These are phyloP conservation scores for Sus scrofa DNA, from an alignment of 2,113 vertebrate genomes.

Conservation along the genomic window DNA sequence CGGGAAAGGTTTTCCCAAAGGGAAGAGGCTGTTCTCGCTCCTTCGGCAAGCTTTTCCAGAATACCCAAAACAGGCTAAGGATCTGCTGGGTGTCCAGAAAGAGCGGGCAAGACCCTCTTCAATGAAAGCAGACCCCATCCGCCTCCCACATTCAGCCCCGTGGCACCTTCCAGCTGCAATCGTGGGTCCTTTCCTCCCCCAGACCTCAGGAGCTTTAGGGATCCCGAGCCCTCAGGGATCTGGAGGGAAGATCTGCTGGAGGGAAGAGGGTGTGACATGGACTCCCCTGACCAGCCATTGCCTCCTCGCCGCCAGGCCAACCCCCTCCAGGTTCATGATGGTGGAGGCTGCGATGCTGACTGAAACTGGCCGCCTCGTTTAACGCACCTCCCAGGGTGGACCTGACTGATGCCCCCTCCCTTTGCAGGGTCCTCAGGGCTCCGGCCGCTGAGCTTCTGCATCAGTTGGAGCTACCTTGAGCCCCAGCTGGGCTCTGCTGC, in stretches of 20 bases:
- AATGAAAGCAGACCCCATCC: background rate
- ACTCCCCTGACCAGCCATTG: background rate
- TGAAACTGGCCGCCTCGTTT: background rate
- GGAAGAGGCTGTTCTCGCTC: no score
- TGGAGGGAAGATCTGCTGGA: no score
- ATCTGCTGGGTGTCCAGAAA: background rate
- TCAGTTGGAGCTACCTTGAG: background rate
- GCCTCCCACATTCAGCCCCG: background rate
- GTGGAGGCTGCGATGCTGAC: background rate
- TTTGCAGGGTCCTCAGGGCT: background rate
- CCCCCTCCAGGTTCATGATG: background rate
- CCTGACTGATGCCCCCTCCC: background rate
- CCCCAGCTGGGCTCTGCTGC: background rate
- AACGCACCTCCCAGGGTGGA: background rate
- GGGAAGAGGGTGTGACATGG: background rate
- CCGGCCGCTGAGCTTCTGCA: fast-evolving
- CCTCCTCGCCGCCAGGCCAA: background rate
- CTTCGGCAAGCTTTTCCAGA: background rate
- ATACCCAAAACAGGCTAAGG: background rate
- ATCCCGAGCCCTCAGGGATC: background rate
- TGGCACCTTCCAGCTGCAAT: background rate
- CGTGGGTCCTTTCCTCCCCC: background rate
- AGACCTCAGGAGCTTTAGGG: background rate
- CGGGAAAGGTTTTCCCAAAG: background rate
- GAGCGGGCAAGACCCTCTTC: background rate